Evolutionary conservation across 2,113 vertebrate species (phyloP).

Genomic region (Alces alces): DNA sequence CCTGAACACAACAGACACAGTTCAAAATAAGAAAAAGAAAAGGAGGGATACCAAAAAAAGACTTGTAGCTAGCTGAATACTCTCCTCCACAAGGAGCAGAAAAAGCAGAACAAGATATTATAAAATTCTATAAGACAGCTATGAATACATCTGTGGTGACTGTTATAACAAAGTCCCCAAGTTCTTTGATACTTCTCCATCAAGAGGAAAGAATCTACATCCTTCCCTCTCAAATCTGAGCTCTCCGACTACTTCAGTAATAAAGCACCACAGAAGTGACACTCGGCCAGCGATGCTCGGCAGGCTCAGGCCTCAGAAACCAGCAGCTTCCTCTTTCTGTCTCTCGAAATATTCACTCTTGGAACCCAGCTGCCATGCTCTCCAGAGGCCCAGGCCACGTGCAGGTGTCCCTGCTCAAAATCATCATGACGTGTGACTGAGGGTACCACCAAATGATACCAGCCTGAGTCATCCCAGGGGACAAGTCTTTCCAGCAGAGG

Average conservation of each 20-base stretch:
- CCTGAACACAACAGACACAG: not conserved
- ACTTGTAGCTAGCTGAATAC: not conserved
- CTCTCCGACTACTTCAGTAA: not conserved
- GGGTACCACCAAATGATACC: not conserved
- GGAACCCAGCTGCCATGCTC: not conserved
- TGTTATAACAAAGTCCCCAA: not conserved
- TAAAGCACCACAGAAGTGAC: not conserved
- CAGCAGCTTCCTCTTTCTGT: not conserved
- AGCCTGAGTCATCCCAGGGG: not conserved
- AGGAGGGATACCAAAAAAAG: not conserved
- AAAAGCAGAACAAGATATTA: not conserved
- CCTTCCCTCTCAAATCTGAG: not conserved
- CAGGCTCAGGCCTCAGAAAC: not conserved
- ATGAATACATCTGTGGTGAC: not conserved
- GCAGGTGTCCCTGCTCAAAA: not conserved
- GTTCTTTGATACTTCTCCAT: not conserved
- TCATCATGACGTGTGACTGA: not conserved
- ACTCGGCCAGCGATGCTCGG: not conserved
- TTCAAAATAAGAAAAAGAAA: not conserved
- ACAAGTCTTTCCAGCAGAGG: conserved; percentile 2
- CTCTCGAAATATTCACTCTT: not conserved
- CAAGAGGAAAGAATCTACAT: not conserved
- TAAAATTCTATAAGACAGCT: not conserved
- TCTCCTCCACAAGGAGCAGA: not conserved
- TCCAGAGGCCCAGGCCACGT: not conserved